Evolutionary conservation across 2,113 vertebrate genomes (phyloP).

Genomic region (Hippoglossus stenolepis): DNA sequence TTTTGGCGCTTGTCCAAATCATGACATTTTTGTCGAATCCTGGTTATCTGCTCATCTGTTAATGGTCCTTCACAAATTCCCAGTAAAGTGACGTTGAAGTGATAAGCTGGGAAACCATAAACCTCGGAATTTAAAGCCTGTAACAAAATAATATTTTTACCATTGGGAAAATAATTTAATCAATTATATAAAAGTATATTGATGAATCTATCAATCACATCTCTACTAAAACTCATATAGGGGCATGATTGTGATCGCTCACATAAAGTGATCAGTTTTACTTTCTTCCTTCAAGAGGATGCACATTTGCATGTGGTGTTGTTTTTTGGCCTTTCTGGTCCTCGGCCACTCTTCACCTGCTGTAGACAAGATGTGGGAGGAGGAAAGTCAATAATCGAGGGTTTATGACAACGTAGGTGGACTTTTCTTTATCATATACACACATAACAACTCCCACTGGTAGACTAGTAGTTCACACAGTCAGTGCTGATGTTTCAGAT

Average conservation of each 20-base stretch:
- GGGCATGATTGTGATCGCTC: not conserved
- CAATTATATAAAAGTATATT: too few species aligned
- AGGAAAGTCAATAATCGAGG: constrained; percentile 68
- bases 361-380: constrained; percentile 59
- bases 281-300: constrained; percentile 48
- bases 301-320: constrained; percentile 15
- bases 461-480: not conserved
- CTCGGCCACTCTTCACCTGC: not conserved
- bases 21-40: too few species aligned
- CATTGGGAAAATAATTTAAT: too few species aligned
- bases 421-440: not conserved
- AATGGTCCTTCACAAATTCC: too few species aligned
- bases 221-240: too few species aligned
- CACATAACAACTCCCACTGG: not conserved
- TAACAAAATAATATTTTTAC: too few species aligned
- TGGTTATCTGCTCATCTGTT: too few species aligned
- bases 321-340: constrained; percentile 30
- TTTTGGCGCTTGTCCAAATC: too few species aligned
- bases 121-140: too few species aligned
- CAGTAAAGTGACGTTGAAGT: too few species aligned
- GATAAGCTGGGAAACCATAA: too few species aligned
- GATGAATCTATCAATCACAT: too few species aligned
- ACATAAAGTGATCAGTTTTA: not conserved
- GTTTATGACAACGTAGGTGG: constrained; percentile 68
- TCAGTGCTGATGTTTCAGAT: constrained; percentile 67